Base-by-base conservation (phyloP, 2,113 vertebrate genomes). In the Syngnathoides biaculeatus region DNA sequence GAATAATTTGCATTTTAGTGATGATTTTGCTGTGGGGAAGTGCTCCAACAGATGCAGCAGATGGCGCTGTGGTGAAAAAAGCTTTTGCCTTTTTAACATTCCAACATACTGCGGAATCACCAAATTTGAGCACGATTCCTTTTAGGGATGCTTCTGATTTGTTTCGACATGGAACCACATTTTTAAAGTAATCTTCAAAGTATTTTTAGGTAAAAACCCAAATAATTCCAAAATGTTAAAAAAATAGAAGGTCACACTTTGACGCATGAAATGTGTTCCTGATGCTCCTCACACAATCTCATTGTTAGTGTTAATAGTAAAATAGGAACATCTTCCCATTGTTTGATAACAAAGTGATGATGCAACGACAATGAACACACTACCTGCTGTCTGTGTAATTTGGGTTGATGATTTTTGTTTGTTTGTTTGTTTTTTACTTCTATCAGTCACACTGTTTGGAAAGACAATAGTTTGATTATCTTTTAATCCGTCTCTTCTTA, bases 401-500 rank as follows among this genome's bases (percentile, higher is more conserved):
- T 17, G 55, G 15, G 26, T 57, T 30, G 3, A 15, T 11, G 15
- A 27, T 30, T 30, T 15, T 14, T 12, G 3, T 48, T 48, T 48
- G 4, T 5, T 48, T 48, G 1, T 57, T 30, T n/a, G n/a, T 27
- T 15, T 57, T 57, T 30, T 22, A 20, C 26, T 30, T 57, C 26
- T 3, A 9, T 39, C 20, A 45, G 17, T 63, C 17, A n/a, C 26
- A 68, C 38, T 69, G 58, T 77, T 63, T 50, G 2, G n/a, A 39
- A 20, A 30, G 73, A 72, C 24, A 61, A 58, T n/a, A 61, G 38
- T 61, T 62, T 22, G 24, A 56, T 65, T 20, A 75, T 82, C 71
- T 69, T 68, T 73, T 70, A 82, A 77, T 64, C 71, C 35, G 56
- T 61, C 67, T 73, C 67, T 64, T 67, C 55, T 79, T 69, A 74